phyloP scores from a whole-genome alignment of 2,797 vertebrate species.

The Sebastes itinus region DNA sequence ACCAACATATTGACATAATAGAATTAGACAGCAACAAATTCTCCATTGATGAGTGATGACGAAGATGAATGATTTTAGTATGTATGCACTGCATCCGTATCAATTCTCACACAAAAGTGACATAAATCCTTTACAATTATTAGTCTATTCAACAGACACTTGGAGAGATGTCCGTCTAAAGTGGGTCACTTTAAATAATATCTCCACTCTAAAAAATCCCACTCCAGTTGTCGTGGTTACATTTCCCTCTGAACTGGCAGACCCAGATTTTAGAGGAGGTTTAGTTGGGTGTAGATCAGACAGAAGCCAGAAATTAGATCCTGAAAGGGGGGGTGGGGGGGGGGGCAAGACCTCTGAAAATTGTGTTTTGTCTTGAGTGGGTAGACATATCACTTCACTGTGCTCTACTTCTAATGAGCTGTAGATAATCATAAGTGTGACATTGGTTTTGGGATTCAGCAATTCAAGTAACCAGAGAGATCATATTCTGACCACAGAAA shows the following conservation, averaged over 20 bases:
- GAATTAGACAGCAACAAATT: background rate
- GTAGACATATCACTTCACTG: slow-evolving; percentile 6
- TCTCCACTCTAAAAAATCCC: slow-evolving; percentile 5
- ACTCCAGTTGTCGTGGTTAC: background rate
- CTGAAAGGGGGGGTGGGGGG: background rate
- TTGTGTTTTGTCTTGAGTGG: slow-evolving; percentile 19
- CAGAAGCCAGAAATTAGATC: slow-evolving; percentile 36
- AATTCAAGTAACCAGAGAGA: slow-evolving; percentile 18
- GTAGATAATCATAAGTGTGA: slow-evolving; percentile 11
- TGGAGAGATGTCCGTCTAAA: slow-evolving; percentile 5
- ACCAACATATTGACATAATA: background rate
- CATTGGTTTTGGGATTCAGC: slow-evolving; percentile 15
- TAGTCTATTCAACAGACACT: slow-evolving; percentile 1
- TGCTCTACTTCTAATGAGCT: slow-evolving; percentile 27
- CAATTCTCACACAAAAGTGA: background rate
- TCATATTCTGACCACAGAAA: slow-evolving; percentile 9
- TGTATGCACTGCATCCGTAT: background rate
- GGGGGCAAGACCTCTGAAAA: slow-evolving; percentile 10
- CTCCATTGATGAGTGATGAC: background rate
- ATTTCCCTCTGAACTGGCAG: slow-evolving; percentile 25
- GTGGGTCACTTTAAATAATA: slow-evolving; percentile 41
- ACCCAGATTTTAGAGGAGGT: background rate
- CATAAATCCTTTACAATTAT: background rate
- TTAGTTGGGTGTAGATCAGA: slow-evolving; percentile 24
- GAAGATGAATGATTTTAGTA: background rate